Conservation (phyloP, 2,113 vertebrate genomes). For the Hydrochoerus hydrochaeris region DNA sequence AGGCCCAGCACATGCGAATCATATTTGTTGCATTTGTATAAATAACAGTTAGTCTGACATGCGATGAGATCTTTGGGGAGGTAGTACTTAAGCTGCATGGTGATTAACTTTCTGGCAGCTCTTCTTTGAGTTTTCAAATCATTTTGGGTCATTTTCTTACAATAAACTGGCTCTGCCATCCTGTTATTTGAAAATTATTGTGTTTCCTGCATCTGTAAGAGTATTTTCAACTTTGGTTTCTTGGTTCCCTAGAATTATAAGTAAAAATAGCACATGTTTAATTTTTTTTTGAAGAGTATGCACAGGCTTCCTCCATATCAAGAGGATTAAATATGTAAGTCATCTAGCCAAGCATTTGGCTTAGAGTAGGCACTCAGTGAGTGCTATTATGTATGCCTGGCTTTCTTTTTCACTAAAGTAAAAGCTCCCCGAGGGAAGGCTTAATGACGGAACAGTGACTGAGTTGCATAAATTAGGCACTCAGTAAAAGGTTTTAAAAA, state of each 20-base stretch:
- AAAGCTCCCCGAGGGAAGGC: not conserved
- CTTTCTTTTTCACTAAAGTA: conserved; percentile 15
- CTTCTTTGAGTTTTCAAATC: not conserved
- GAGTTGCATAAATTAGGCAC: not conserved
- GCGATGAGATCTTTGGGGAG: not conserved
- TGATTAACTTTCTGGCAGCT: not conserved
- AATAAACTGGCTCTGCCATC: not conserved
- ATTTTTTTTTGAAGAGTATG: not conserved
- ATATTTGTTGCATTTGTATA: conserved; percentile 28
- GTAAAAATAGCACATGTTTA: not conserved
- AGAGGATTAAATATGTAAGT: not conserved
- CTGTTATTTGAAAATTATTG: not conserved
- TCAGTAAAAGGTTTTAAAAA: not conserved
- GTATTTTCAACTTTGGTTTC: conserved; percentile 16
- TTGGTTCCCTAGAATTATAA: not conserved
- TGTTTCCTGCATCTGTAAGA: not conserved
- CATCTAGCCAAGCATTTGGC: not conserved
- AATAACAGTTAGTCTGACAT: conserved; percentile 14
- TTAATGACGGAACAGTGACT: not conserved
- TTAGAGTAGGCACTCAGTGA: not conserved
- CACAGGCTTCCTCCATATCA: not conserved
- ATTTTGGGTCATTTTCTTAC: conserved; percentile 23
- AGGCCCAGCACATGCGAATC: not conserved
- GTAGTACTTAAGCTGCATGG: not conserved
- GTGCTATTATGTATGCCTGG: not conserved